These are phyloP conservation scores for Endomychus coccineus DNA, from an alignment of 2,888 invertebrate genomes.

Conservation along the genomic window DNA sequence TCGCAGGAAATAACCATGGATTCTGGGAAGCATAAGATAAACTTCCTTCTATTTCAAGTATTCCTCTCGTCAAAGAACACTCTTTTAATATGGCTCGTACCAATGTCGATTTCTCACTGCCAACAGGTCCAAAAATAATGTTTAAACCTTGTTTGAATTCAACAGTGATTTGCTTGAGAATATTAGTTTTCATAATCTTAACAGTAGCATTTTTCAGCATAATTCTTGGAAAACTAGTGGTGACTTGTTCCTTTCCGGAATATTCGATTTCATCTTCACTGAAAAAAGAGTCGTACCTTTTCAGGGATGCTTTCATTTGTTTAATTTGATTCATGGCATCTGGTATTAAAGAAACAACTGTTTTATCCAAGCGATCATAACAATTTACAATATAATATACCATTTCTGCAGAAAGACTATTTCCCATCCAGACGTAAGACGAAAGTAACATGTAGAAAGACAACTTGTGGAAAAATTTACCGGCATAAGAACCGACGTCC, in stretches of 20 bases:
- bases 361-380: constrained; percentile 75
- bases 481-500: constrained; percentile 32
- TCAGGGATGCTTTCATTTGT: constrained; percentile 66
- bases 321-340: constrained; percentile 71
- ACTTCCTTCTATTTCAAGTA: constrained; percentile 43
- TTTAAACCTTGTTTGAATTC: constrained; percentile 41
- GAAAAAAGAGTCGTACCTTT: constrained; percentile 55
- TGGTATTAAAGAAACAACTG: constrained; percentile 76
- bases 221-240: constrained; percentile 23
- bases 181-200: constrained; percentile 26
- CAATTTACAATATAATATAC: constrained; percentile 82
- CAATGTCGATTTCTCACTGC: constrained; percentile 54
- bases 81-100: constrained; percentile 43
- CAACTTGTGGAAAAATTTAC: constrained; percentile 24
- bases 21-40: constrained; percentile 54
- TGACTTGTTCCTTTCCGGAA: constrained; percentile 17
- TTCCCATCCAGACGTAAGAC: constrained; percentile 59
- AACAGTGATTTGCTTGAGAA: constrained; percentile 43
- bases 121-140: constrained; percentile 59
- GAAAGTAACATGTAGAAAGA: constrained; percentile 30
- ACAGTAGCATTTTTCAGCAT: constrained; percentile 25
- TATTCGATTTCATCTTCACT: constrained; percentile 39
- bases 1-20: constrained; percentile 53
- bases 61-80: constrained; percentile 38
- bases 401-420: constrained; percentile 67